These are phyloP conservation scores for Zophobas morio DNA, from an alignment of 1,140 invertebrate species.

Conservation along the genomic window DNA sequence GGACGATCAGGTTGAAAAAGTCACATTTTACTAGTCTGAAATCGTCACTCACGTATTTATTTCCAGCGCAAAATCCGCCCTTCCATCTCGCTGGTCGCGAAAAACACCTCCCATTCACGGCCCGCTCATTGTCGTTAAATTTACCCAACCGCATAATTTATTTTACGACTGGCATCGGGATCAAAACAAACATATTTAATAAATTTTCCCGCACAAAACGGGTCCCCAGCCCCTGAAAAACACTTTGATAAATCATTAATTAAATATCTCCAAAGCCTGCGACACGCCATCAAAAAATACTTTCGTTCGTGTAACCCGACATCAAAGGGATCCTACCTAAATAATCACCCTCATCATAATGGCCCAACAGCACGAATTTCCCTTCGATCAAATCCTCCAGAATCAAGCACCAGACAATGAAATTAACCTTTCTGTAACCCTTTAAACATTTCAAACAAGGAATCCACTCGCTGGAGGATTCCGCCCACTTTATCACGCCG, in stretches of 20 bases:
- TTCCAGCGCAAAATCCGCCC: too few relatives aligned
- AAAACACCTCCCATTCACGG: too few relatives aligned
- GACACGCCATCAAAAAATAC: not conserved
- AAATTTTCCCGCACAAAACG: not conserved
- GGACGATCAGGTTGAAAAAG: not conserved
- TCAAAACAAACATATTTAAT: not conserved
- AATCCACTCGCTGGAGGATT: not conserved
- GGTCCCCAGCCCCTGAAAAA: not conserved
- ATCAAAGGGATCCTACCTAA: not conserved
- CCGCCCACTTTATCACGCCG: slow-evolving; percentile 20
- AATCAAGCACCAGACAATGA: slow-evolving; percentile 6
- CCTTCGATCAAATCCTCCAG: not conserved
- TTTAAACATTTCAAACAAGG: not conserved
- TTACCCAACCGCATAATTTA: too few relatives aligned
- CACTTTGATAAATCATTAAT: slow-evolving; percentile 11
- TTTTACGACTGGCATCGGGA: not conserved
- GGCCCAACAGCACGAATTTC: not conserved
- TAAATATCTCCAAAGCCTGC: not conserved
- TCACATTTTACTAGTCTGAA: not conserved
- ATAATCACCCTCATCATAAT: not conserved
- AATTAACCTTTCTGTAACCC: not conserved
- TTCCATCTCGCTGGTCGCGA: too few relatives aligned
- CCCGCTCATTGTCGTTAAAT: too few relatives aligned
- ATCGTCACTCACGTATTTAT: too few relatives aligned
- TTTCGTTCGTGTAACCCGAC: not conserved